Base-by-base conservation (phyloP, 2,888 invertebrate species). In the Drosophila birchii region DNA sequence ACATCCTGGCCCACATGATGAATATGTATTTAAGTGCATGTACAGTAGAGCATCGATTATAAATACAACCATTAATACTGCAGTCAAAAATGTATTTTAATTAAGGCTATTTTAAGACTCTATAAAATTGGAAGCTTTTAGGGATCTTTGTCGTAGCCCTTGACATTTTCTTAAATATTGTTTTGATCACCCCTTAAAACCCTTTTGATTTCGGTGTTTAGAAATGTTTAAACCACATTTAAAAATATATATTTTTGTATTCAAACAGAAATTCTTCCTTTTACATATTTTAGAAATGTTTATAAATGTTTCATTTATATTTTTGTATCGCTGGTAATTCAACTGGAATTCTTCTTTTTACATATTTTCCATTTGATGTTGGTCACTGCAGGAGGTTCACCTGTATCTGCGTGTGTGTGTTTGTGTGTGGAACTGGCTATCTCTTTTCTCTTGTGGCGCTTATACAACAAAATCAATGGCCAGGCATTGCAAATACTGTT, bases 401-500 rank as follows among this genome's bases (percentile, higher is more conserved):
- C 67, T 64, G 55, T 47, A 9, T 45, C 55, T 64, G 51, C 26
- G 18, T 36, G 36, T 58, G 16, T 41, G 60, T 47, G 43, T 55
- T 49, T 44, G 54, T 47, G 38, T 56, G 57, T 58, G 44, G 41
- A 34, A 34, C 43, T 61, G 34, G 60, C 55, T 61, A 61, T 61
- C 60, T 61, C 56, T 61, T 43, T 60, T 60, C 41, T n/a, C 32
- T 36, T 7, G 68, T 49, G 68, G 26, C 55, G 73, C 85, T 85
- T 84, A 85, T 86, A 81, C 84, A 84, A 84, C 75, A 78, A 85
- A 86, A 85, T 81, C 84, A 81, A 87, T 85, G 85, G 81, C 75
- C 81, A 79, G 78, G 78, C 79, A 68, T 76, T 83, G 86, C 83
- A 83, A 81, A 81, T 83, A 61, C 41, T 69, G 72, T 76, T 79